Base-by-base conservation (phyloP, 2,888 invertebrate genomes). In the Artemia sinica region DNA sequence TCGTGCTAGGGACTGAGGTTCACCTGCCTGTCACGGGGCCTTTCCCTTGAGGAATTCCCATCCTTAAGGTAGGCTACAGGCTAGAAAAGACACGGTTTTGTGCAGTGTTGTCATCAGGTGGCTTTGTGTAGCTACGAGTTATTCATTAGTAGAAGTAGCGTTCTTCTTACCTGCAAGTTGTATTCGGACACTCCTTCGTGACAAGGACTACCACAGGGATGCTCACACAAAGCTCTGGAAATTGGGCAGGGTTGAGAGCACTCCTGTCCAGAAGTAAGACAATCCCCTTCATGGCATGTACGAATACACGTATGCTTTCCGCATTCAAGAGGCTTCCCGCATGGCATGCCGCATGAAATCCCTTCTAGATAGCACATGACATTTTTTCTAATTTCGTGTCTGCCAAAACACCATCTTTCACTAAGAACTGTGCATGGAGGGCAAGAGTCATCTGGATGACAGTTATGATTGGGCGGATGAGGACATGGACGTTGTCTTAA, bases 321-420 rank as follows among this genome's bases (percentile, higher is more conserved):
- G 76, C 95, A 96, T 0, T 84, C 80, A 74, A 96, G 78, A 0
- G 84, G 83, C 75, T 87, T 88, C 67, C 85, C 85, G 77, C 96
- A 97, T 0, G 89, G 84, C 72, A 89, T 78, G 0, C 96, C 96
- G 78, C 96, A 97, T 3, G 92, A 91, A 75, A 95, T 87, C 75
- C 88, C 88, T 50, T 84, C 85, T 77, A 88, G 84, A 73, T 89
- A 85, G 76, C 92, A 93, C 11, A 91, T 90, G 74, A 95, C 90
- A 67, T 91, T 91, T 75, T 88, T 87, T 8, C 94, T 84, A 73
- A 88, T 82, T 84, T 88, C 69, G 75, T 89, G 90, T 8, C 82
- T 80, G 14, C 91, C 90, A 76, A 86, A 85, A 76, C 94, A 94
- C 82, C 84, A 84, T 75, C 88, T 87, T 71, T 86, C 84, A n/a